These are phyloP conservation scores for Hippasteria phrygiana DNA, from an alignment of 53 echinoderm and acorn worm genomes.

Conservation along the genomic window DNA sequence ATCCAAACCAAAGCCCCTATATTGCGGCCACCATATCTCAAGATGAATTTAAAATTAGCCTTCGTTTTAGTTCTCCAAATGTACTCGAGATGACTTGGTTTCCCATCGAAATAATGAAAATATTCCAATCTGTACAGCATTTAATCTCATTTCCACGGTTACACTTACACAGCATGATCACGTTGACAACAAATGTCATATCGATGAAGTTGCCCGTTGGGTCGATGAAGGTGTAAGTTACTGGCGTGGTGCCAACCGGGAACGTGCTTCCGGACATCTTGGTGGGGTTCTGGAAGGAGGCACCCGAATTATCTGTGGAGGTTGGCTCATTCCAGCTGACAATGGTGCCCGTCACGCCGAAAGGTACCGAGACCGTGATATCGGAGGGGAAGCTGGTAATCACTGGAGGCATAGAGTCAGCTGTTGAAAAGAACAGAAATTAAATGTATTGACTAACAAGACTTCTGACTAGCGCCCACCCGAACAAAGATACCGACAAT, in stretches of 20 bases:
- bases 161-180: background rate
- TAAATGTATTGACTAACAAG: no score
- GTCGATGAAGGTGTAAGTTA: conserved; percentile 62
- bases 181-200: conserved; percentile 12
- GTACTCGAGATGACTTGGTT: no score
- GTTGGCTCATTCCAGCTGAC: conserved; percentile 74
- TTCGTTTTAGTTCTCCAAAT: no score
- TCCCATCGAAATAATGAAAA: background rate
- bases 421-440: background rate
- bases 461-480: no score
- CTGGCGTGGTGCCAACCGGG: conserved; percentile 56
- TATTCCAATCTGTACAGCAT: no score
- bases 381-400: conserved; percentile 62
- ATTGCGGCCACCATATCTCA: no score
- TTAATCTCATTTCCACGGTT: background rate
- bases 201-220: background rate
- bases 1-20: no score
- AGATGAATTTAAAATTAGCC: no score
- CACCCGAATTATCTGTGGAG: conserved; percentile 13
- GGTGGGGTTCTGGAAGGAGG: background rate
- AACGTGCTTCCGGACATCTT: conserved; percentile 31
- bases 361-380: conserved; percentile 64
- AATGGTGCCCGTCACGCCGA: conserved; percentile 39
- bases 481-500: no score
- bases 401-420: conserved; percentile 47